A percentile compares a stretch with the other conserved stretches of the same genome.
Evolutionary conservation across 2,113 vertebrate species (phyloP).

Genomic region (human): DNA sequence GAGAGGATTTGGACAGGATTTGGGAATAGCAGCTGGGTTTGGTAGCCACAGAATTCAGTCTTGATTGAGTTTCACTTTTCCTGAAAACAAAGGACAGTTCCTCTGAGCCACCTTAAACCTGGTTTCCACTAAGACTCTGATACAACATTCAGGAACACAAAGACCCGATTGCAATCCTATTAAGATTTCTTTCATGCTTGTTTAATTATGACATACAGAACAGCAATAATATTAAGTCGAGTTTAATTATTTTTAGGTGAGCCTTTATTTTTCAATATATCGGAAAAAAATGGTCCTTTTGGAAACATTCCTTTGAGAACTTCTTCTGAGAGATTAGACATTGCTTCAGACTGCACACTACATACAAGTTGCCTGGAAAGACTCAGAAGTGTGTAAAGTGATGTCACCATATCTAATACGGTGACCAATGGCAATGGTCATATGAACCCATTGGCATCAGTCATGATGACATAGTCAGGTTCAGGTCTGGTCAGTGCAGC

Average conservation of each 20-base stretch:
- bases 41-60: background rate
- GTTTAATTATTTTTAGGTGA: conserved; percentile 56
- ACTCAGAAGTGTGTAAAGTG: background rate
- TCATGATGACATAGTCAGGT: background rate
- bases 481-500: background rate
- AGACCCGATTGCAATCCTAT: conserved; percentile 27
- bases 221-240: background rate
- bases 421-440: background rate
- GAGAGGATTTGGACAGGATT: background rate
- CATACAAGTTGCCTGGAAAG: background rate
- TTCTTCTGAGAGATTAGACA: background rate
- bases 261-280: background rate
- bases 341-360: background rate
- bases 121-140: background rate
- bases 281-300: background rate
- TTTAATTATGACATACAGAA: conserved; percentile 15
- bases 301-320: background rate
- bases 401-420: fast-evolving
- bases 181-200: conserved; percentile 39
- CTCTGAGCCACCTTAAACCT: background rate
- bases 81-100: background rate
- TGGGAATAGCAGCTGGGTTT: background rate
- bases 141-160: background rate
- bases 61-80: background rate
- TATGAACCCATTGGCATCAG: background rate